A percentile compares a stretch with the other conserved stretches of the same genome.
These are phyloP conservation scores for Garrulus glandarius DNA, from an alignment of 2,797 vertebrate species.

Conservation along the genomic window DNA sequence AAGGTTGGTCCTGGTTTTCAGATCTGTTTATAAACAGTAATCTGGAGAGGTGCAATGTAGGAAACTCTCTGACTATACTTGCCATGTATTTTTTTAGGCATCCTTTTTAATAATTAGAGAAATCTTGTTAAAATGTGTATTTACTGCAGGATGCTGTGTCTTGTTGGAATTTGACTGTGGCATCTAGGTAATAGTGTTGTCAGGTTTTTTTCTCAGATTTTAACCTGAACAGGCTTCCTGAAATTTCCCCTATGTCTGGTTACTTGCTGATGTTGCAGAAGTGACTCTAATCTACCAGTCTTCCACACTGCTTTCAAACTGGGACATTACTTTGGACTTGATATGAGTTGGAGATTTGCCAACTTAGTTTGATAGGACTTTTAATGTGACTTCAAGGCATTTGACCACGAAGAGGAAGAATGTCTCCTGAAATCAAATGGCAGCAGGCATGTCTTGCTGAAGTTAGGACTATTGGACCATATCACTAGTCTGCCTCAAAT, in stretches of 20 bases:
- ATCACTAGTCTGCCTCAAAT: neutral
- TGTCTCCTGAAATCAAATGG: neutral
- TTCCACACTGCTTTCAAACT: constrained; percentile 57
- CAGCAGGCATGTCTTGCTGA: neutral
- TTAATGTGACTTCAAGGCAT: neutral
- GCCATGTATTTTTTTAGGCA: fast-evolving
- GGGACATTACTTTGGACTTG: neutral
- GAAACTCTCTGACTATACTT: neutral
- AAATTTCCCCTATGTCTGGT: neutral
- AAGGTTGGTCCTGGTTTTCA: neutral
- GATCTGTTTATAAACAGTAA: neutral
- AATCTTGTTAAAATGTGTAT: neutral
- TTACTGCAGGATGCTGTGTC: neutral
- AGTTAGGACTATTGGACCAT: neutral
- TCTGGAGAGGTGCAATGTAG: neutral
- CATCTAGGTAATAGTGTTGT: neutral
- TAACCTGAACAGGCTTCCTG: neutral
- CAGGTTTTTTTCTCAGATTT: neutral
- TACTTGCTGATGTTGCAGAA: neutral
- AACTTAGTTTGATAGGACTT: neutral
- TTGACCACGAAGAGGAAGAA: neutral
- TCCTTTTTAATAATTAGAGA: neutral
- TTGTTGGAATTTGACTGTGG: neutral
- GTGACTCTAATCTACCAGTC: neutral
- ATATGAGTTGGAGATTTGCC: neutral